These are phyloP conservation scores for Lynx canadensis DNA, from an alignment of 2,113 vertebrate genomes.

Conservation along the genomic window DNA sequence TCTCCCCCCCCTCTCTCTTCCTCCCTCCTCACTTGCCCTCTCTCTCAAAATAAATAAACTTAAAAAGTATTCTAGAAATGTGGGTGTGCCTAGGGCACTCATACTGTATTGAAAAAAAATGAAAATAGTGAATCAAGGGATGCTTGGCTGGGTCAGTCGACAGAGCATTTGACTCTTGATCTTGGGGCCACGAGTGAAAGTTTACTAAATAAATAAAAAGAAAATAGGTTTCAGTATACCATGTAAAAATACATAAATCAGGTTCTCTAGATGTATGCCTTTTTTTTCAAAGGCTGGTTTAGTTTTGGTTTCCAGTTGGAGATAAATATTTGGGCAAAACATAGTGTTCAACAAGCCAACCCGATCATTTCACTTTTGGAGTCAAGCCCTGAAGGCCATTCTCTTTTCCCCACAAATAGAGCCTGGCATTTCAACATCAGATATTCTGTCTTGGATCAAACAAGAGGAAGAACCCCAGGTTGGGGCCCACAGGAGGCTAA, in stretches of 20 bases:
- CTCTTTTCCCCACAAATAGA: constrained; percentile 70
- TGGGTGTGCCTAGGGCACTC: no score
- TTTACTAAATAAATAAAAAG: no score
- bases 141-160: no score
- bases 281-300: background rate
- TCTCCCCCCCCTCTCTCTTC: no score
- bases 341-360: background rate
- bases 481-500: constrained; percentile 67
- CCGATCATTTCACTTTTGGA: background rate
- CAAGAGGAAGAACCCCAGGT: constrained; percentile 85
- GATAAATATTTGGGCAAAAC: constrained; percentile 12
- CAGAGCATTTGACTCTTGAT: no score
- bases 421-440: constrained; percentile 85
- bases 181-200: no score
- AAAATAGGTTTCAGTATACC: background rate
- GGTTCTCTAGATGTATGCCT: background rate
- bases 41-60: no score
- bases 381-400: constrained; percentile 16
- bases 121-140: no score
- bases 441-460: constrained; percentile 89
- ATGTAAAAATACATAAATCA: background rate
- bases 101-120: no score
- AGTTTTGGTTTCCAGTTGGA: background rate
- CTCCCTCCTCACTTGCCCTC: no score
- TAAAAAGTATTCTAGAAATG: no score